phyloP scores from a whole-genome alignment of 2,797 vertebrate genomes.

The Prunella strophiata region DNA sequence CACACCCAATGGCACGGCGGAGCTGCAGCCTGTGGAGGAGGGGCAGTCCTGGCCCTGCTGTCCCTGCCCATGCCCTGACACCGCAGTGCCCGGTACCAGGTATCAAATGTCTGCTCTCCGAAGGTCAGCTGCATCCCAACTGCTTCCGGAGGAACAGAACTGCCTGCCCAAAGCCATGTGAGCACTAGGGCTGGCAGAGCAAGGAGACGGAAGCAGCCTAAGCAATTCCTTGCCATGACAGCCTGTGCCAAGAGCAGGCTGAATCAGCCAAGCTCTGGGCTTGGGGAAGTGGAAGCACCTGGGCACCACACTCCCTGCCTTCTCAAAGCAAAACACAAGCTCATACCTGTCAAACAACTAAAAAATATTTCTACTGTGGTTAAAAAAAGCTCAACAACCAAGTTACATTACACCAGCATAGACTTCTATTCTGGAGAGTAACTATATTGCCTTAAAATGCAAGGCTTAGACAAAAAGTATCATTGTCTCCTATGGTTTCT shows the following conservation, averaged over 20 bases:
- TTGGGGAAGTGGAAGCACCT: background rate
- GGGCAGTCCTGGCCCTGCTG: background rate
- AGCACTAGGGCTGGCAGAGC: fast-evolving
- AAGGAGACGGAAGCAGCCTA: background rate
- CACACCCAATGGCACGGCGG: fast-evolving
- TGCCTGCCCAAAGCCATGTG: fast-evolving
- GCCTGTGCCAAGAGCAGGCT: background rate
- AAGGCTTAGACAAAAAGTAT: background rate
- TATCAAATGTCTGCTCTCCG: background rate
- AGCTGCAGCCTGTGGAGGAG: background rate
- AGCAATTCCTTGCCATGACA: background rate
- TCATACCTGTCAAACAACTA: background rate
- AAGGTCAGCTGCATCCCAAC: background rate
- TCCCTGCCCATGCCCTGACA: background rate
- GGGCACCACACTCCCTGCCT: background rate
- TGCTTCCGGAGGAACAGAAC: background rate
- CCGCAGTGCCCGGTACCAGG: fast-evolving
- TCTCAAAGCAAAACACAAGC: background rate
- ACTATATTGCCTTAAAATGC: background rate
- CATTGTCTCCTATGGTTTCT: background rate
- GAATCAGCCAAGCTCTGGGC: background rate
- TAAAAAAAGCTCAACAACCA: too few species aligned
- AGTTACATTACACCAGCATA: background rate
- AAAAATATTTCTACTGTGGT: background rate
- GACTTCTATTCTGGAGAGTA: background rate